These are phyloP conservation scores for Amphilophus citrinellus DNA, from an alignment of 2,113 vertebrate species.

Conservation along the genomic window DNA sequence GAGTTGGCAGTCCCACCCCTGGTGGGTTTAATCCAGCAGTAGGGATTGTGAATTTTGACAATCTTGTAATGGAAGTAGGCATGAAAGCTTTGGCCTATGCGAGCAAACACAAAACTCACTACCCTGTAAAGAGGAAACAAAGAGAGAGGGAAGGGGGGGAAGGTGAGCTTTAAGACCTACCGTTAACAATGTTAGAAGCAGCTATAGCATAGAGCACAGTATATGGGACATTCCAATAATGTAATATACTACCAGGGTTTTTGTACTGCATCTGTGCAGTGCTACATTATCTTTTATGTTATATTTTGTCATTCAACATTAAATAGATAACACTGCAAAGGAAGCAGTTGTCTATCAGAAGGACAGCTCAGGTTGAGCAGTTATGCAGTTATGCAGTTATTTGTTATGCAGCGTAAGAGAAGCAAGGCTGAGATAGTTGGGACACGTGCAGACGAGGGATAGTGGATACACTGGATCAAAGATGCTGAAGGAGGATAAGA, in stretches of 20 bases:
- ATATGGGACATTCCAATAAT: constrained; percentile 19
- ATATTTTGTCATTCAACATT: not conserved
- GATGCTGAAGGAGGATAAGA: not conserved
- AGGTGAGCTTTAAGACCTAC: not conserved
- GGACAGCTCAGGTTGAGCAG: not conserved
- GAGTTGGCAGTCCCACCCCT: constrained; percentile 64
- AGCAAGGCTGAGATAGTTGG: not conserved
- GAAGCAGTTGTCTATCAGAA: not conserved
- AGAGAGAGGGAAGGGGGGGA: not conserved
- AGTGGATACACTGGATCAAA: not conserved
- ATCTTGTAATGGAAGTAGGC: constrained; percentile 79
- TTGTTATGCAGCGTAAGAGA: not conserved
- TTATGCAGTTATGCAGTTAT: too few relatives aligned
- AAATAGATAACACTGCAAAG: not conserved
- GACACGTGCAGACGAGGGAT: not conserved
- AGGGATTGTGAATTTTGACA: constrained; percentile 77
- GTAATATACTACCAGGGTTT: not conserved
- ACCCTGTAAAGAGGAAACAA: constrained; percentile 21
- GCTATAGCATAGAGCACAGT: not conserved
- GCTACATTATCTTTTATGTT: not conserved
- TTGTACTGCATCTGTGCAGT: not conserved
- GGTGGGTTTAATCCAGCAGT: constrained; percentile 74
- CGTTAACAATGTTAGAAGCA: constrained; percentile 33
- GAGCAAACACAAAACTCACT: constrained; percentile 53
- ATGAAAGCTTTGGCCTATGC: constrained; percentile 58